phyloP scores from a whole-genome alignment of 2,888 invertebrate species.

The Mimas tiliae region DNA sequence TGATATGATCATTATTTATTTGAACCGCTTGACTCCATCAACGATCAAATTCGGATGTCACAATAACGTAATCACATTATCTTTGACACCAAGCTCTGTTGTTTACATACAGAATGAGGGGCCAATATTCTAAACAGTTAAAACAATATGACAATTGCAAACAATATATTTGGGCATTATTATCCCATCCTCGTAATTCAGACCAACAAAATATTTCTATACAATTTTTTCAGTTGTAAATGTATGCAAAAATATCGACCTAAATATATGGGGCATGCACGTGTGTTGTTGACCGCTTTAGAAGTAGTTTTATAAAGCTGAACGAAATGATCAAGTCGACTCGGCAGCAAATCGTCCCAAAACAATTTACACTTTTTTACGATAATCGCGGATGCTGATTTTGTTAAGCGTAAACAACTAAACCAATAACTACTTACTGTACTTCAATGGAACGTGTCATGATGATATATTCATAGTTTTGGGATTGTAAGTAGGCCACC shows the following conservation, averaged over 20 bases:
- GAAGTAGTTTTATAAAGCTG: not conserved
- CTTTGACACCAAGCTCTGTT: slow-evolving; percentile 2
- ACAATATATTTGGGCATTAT: not conserved
- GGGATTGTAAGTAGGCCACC: too few relatives aligned
- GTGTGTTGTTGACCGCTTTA: slow-evolving; percentile 1
- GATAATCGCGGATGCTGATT: not conserved
- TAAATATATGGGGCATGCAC: slow-evolving; percentile 5
- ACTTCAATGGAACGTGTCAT: not conserved
- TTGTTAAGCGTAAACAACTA: not conserved
- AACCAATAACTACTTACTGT: not conserved
- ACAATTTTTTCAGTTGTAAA: slow-evolving; percentile 34
- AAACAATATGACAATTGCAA: not conserved
- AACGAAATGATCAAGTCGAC: too few relatives aligned
- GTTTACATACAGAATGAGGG: slow-evolving; percentile 11
- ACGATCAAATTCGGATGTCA: not conserved
- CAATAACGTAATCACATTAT: not conserved
- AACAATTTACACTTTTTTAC: not conserved
- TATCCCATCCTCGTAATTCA: slow-evolving; percentile 29
- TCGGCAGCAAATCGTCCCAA: not conserved
- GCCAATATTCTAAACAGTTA: not conserved
- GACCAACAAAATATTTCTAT: slow-evolving; percentile 40
- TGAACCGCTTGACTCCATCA: not conserved
- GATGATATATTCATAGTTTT: not conserved
- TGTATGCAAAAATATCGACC: slow-evolving; percentile 3
- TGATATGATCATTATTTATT: not conserved